Conservation (phyloP, 2,888 invertebrate genomes). For the Spodoptera littoralis region DNA sequence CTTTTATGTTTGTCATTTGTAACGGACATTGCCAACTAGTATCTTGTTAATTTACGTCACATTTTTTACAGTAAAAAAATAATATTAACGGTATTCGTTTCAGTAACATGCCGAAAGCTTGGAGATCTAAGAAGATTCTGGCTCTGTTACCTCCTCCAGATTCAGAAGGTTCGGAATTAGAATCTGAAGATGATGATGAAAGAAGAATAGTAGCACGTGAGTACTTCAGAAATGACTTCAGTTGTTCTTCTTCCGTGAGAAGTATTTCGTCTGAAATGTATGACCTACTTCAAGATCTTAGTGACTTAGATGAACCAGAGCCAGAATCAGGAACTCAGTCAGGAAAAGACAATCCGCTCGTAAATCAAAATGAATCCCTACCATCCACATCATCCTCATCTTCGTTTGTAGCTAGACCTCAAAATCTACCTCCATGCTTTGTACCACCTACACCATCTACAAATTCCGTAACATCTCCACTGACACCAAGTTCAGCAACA, state of each 20-base stretch:
- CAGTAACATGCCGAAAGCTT: background rate
- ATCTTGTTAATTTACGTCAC: too few relatives aligned
- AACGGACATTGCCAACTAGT: slow-evolving; percentile 8
- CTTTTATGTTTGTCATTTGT: background rate
- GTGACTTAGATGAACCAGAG: slow-evolving; percentile 8
- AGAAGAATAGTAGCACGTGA: background rate
- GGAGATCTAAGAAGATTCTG: slow-evolving; percentile 3
- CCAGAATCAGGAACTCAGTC: background rate
- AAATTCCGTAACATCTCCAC: slow-evolving; percentile 3
- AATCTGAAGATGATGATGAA: too few relatives aligned
- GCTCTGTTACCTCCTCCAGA: slow-evolving; percentile 2
- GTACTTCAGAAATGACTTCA: slow-evolving; percentile 9
- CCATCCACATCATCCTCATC: background rate
- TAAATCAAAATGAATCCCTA: too few relatives aligned
- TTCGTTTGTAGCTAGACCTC: slow-evolving; percentile 4
- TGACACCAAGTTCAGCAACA: background rate
- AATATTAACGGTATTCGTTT: background rate
- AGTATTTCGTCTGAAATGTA: slow-evolving; percentile 2
- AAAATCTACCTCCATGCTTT: slow-evolving; percentile 3
- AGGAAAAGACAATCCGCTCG: background rate
- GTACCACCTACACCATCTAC: slow-evolving; percentile 15
- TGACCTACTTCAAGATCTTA: slow-evolving; percentile 9
- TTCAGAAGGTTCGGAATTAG: slow-evolving; percentile 4
- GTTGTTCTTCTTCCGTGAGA: slow-evolving; percentile 10
- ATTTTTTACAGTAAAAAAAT: background rate